Evolutionary conservation across 1,140 invertebrate species (phyloP), one percentile per base, ranked within the genome.

Genomic region (Drosophila guanche): DNA sequence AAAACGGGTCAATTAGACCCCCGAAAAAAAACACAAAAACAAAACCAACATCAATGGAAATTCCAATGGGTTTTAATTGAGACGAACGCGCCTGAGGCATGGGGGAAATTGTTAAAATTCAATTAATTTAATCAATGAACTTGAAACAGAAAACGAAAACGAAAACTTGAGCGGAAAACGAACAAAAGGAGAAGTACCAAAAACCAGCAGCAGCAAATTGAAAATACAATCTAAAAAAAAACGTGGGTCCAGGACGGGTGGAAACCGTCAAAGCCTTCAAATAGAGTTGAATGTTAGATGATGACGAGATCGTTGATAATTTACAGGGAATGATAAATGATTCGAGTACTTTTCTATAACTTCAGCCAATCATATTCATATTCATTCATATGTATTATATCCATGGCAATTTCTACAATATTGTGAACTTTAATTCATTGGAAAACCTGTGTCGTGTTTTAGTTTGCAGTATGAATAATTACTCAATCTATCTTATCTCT

Each of bases 61-160:
- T 33, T 37, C 42, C 37, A 42, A 20, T 25, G 55, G 37, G 5
- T 50, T 50, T 63, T 57, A 79, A 71, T 79, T 76, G 54, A 43
- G 42, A 29, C 52, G 12, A 55, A 25, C 27, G 33, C 33, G 33
- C 10, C 3, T 12, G 10, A 10, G 33, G 33, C 10, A 4, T 37
- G 33, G 33, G 47, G n/a, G 43, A 48, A 60, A 52, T 63, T 78
- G 56, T 63, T 45, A 53, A 77, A 63, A 61, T 83, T 50, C 57
- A 83, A 74, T 74, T 74, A 63, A 74, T 27, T 85, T 85, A 52
- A 83, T 79, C 79, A 42, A 62, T 83, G 80, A 79, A 79, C 79
- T 84, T 85, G 76, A 84, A 81, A 66, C 41, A 22, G 6, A 4
- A 84, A 81, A 57, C 33, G 41, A 6, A 4, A 47, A 43, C 41